These are phyloP conservation scores for Astur gentilis DNA, from an alignment of 2,113 vertebrate species.

Conservation along the genomic window DNA sequence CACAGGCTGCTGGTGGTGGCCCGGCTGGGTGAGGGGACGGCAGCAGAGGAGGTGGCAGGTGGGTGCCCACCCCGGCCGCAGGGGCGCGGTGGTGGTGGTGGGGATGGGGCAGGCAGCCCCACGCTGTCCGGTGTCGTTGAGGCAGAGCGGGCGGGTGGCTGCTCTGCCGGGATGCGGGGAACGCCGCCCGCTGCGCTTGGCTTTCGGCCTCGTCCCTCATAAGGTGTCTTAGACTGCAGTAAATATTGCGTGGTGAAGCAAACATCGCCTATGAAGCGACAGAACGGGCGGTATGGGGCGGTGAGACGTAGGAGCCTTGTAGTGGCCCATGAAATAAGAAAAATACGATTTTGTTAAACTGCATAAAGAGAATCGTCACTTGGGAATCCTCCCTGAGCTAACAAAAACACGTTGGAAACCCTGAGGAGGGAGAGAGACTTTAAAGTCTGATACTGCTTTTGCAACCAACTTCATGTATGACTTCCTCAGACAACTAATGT, in stretches of 20 bases:
- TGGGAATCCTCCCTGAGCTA: background rate
- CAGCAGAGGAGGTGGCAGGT: slow-evolving; percentile 18
- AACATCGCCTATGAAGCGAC: rapidly evolving
- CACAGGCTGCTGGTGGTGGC: slow-evolving; percentile 62
- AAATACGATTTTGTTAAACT: rapidly evolving
- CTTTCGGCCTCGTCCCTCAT: rapidly evolving
- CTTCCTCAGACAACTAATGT: too few species aligned
- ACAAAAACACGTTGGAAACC: too few species aligned
- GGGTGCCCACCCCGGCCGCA: background rate
- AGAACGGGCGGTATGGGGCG: rapidly evolving
- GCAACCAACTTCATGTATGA: background rate
- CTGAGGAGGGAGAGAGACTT: too few species aligned
- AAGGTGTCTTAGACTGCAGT: rapidly evolving
- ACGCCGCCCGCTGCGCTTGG: rapidly evolving
- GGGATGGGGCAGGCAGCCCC: background rate
- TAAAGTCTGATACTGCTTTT: background rate
- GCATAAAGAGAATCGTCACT: rapidly evolving
- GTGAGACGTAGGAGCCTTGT: rapidly evolving
- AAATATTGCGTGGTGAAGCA: rapidly evolving
- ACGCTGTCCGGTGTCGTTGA: too few species aligned
- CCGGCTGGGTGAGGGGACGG: background rate
- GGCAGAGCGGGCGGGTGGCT: too few species aligned
- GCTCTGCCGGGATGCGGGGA: background rate
- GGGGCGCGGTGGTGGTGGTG: too few species aligned
- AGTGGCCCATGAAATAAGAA: rapidly evolving